These are phyloP conservation scores for Dryobates pubescens DNA, from an alignment of 2,797 vertebrate species.

Conservation along the genomic window DNA sequence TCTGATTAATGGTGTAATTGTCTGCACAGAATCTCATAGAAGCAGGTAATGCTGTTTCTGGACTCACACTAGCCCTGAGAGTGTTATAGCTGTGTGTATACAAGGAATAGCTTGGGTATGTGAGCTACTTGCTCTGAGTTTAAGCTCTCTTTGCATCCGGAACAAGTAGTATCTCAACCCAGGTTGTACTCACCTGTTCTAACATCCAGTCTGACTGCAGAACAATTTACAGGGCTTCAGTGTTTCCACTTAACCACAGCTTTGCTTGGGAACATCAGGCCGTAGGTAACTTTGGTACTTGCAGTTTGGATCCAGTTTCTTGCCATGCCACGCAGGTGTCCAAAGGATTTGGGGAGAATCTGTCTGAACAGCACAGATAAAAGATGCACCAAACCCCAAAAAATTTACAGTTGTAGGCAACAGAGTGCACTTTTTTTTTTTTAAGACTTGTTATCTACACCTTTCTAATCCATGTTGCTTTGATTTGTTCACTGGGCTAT, in stretches of 20 bases:
- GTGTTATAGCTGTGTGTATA: too few relatives aligned
- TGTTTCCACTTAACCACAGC: not conserved
- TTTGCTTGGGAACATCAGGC: not conserved
- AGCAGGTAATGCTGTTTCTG: not conserved
- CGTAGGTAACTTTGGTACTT: not conserved
- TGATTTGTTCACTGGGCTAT: not conserved
- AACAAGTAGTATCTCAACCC: not conserved
- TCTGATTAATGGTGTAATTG: not conserved
- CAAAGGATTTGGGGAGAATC: not conserved
- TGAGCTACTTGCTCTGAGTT: not conserved
- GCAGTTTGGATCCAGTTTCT: not conserved
- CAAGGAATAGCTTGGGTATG: not conserved
- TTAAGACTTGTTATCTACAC: not conserved
- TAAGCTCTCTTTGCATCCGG: not conserved
- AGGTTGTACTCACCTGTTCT: not conserved
- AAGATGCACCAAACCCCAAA: not conserved
- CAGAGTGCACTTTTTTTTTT: not conserved
- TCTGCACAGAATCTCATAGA: not conserved
- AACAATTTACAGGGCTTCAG: not conserved
- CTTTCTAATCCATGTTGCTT: not conserved
- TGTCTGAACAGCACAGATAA: not conserved
- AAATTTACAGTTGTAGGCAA: not conserved
- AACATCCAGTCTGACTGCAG: not conserved
- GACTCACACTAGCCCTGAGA: not conserved
- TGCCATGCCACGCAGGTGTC: not conserved